These are phyloP conservation scores for Neodontobutis hainanensis DNA, from an alignment of 2,113 vertebrate genomes.

Conservation along the genomic window DNA sequence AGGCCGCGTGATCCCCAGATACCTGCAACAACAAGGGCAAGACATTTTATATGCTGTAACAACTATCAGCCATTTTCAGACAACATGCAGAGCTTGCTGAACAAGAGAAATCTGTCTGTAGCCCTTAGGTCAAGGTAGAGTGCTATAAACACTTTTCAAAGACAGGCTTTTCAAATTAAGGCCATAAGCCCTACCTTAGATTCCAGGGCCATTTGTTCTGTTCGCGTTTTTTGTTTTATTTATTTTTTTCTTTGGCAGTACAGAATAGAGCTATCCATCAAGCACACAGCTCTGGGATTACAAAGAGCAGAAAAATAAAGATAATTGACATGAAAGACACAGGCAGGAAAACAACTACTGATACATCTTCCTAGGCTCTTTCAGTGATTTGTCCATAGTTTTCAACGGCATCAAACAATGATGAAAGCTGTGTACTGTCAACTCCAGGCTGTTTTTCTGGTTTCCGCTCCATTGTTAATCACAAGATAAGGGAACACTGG, in stretches of 20 bases:
- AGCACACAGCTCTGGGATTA: constrained; percentile 38
- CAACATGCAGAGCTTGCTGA: background rate
- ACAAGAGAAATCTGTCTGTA: background rate
- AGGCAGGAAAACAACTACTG: constrained; percentile 37
- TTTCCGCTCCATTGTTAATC: constrained; percentile 48
- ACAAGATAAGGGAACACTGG: constrained; percentile 30
- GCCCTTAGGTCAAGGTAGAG: constrained; percentile 11
- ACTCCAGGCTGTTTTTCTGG: constrained; percentile 36
- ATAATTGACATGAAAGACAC: constrained; percentile 46
- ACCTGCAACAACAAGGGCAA: constrained; percentile 61
- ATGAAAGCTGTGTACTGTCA: constrained; percentile 36
- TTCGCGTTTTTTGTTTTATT: too few species aligned
- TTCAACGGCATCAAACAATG: constrained; percentile 45
- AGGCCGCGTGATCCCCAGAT: constrained; percentile 82
- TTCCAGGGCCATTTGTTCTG: constrained; percentile 32
- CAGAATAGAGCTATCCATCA: constrained; percentile 53
- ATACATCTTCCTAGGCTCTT: constrained; percentile 23
- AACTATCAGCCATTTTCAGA: background rate
- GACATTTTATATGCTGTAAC: constrained; percentile 22
- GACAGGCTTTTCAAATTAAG: constrained; percentile 26
- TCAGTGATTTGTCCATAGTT: background rate
- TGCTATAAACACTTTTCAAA: constrained; percentile 40
- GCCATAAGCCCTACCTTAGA: constrained; percentile 14
- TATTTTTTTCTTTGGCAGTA: constrained; percentile 26
- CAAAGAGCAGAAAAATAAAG: constrained; percentile 56